Percentiles rank a stretch among this genome's conserved stretches.
Evolutionary conservation across 2,113 vertebrate genomes (phyloP).

Genomic region (Stomatorhinus ivindoensis): DNA sequence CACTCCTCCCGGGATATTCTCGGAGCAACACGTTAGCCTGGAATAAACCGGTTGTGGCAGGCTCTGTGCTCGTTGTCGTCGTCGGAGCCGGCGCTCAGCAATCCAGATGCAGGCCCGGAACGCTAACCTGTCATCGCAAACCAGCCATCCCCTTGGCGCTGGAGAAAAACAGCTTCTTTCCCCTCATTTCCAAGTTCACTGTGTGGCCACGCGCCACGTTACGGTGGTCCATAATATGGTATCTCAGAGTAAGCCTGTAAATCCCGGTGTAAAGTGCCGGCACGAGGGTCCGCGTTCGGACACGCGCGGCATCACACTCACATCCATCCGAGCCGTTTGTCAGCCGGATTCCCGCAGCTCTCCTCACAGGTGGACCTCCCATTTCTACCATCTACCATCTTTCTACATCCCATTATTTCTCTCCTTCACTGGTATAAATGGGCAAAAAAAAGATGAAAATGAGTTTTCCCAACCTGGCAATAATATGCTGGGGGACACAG

Average conservation of each 20-base stretch:
- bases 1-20: not conserved
- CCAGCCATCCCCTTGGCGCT: not conserved
- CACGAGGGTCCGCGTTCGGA: not conserved
- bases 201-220: not conserved
- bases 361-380: slow-evolving; percentile 13
- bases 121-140: not conserved
- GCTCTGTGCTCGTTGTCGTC: not conserved
- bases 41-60: not conserved
- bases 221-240: not conserved
- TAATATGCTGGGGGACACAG: slow-evolving; percentile 36
- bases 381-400: not conserved
- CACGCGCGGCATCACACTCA: not conserved
- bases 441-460: slow-evolving; percentile 24
- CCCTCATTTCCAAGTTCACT: not conserved
- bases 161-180: not conserved
- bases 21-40: slow-evolving; percentile 2
- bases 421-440: not conserved
- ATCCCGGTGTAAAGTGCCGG: not conserved
- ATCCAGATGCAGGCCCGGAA: not conserved
- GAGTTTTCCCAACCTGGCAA: slow-evolving; percentile 28
- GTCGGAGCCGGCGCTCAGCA: not conserved
- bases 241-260: not conserved
- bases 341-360: not conserved
- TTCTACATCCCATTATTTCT: not conserved
- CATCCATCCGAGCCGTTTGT: not conserved